Evolutionary conservation across 1,140 invertebrate species (phyloP), one percentile per base, ranked within the genome.

Genomic region (Rhizoglyphus robini): DNA sequence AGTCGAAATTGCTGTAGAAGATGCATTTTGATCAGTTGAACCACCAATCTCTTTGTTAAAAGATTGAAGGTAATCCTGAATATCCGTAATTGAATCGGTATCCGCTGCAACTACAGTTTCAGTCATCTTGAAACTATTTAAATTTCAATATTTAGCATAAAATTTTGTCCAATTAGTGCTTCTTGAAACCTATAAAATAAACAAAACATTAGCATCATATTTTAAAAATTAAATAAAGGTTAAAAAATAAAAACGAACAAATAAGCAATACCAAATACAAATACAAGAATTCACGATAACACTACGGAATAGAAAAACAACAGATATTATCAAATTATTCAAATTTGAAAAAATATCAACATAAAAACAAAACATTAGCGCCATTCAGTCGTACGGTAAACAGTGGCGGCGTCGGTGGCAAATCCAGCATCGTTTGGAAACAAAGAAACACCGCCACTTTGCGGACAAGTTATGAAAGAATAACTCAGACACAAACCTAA

Each of bases 41-140:
- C 29, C 31, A 25, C 27, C 41, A 58, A 90, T 89, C 75, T 90
- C 87, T 72, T 88, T 88, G 71, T 90, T 87, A 72, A 90, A 89
- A 3, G 86, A 86, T 62, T 84, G 86, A 47, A 90, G 76, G 71
- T 90, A 90, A 62, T 86, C 86, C 70, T 90, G 87, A 69, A 88
- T 86, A 69, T 88, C 86, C 32, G 82, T 61, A 27, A 70, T 70
- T 60, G 67, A 68, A 64, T 70, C 70, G 60, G 69, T 66, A 65
- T 63, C 49, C 3, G 3, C 46, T 4, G 66, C 68, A 23, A 25
- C 48, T 11, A 51, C 48, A n/a, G 18, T 27, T 20, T 51, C 48
- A 25, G 48, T 27, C 48, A 51, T 51, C 29, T 46, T 46, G 41
- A n/a, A 3, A n/a, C n/a, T n/a, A n/a, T n/a, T n/a, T n/a, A n/a